Conservation (phyloP, 2,888 invertebrate genomes). For the Melipona bicolor region DNA sequence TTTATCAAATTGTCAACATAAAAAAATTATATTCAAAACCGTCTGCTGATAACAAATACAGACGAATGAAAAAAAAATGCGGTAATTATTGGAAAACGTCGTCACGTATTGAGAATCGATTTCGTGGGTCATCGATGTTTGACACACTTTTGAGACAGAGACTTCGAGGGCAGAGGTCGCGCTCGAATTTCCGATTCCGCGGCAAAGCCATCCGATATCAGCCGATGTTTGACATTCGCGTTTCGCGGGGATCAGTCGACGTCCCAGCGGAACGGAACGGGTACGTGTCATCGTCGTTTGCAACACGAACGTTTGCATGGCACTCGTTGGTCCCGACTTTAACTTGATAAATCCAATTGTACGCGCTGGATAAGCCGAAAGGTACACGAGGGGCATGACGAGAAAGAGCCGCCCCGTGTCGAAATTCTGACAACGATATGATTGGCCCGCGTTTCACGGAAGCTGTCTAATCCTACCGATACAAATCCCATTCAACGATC, state of each 20-base stretch:
- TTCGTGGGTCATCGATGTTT: neutral
- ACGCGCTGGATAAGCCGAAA: slow-evolving; percentile 75
- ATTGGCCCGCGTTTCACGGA: slow-evolving; percentile 57
- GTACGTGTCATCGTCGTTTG: slow-evolving; percentile 29
- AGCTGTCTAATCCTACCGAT: slow-evolving; percentile 41
- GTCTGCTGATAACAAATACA: neutral
- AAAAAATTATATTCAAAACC: neutral
- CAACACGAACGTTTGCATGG: slow-evolving; percentile 33
- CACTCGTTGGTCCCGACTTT: slow-evolving; percentile 61
- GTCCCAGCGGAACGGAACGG: slow-evolving; percentile 2
- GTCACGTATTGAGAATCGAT: neutral
- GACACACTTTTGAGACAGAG: slow-evolving; percentile 1
- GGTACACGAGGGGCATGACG: slow-evolving; percentile 74
- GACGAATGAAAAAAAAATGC: neutral
- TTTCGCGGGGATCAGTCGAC: slow-evolving; percentile 46
- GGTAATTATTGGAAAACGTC: neutral
- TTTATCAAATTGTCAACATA: neutral
- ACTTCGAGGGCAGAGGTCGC: neutral
- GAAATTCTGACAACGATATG: slow-evolving; percentile 65
- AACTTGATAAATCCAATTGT: slow-evolving; percentile 76
- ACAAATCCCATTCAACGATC: slow-evolving; percentile 14
- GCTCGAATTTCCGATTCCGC: slow-evolving; percentile 30
- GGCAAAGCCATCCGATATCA: neutral
- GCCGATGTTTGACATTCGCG: slow-evolving; percentile 31
- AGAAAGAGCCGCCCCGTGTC: slow-evolving; percentile 47